A percentile compares a stretch with the other conserved stretches of the same genome.
Evolutionary conservation across 2,888 invertebrate genomes (phyloP).

Genomic region (Acronicta psi): DNA sequence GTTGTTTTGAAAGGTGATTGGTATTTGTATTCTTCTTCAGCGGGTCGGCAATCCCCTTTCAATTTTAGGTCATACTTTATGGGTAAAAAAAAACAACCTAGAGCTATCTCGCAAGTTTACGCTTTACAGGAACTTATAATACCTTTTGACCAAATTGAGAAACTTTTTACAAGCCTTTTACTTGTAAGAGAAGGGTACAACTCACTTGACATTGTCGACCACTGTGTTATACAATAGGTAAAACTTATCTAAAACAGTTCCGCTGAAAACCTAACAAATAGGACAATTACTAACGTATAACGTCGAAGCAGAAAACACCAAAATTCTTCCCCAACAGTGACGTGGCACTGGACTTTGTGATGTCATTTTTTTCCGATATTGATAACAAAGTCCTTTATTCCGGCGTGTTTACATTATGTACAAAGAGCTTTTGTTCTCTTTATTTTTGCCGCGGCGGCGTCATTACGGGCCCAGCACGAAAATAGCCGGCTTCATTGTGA

Average conservation of each 20-base stretch:
- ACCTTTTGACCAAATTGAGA: too few species aligned
- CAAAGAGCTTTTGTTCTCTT: constrained; percentile 7
- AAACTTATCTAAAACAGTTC: constrained; percentile 11
- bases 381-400: not conserved
- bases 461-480: constrained; percentile 4
- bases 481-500: constrained; percentile 18
- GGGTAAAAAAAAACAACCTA: too few species aligned
- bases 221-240: constrained; percentile 31
- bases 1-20: too few species aligned
- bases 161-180: too few species aligned
- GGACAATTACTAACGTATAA: not conserved
- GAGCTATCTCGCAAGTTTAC: too few species aligned
- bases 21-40: too few species aligned
- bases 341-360: not conserved
- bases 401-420: constrained; percentile 5
- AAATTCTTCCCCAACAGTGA: not conserved
- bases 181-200: too few species aligned
- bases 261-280: constrained; percentile 39
- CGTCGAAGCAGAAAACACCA: not conserved
- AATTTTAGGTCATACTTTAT: too few species aligned
- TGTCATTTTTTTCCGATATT: not conserved
- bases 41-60: too few species aligned
- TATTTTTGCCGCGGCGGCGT: constrained; percentile 19
- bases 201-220: not conserved
- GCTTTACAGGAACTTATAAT: too few species aligned